Base-by-base conservation (phyloP, 2,797 vertebrate species). In the Myoxocephalus aenaeus region DNA sequence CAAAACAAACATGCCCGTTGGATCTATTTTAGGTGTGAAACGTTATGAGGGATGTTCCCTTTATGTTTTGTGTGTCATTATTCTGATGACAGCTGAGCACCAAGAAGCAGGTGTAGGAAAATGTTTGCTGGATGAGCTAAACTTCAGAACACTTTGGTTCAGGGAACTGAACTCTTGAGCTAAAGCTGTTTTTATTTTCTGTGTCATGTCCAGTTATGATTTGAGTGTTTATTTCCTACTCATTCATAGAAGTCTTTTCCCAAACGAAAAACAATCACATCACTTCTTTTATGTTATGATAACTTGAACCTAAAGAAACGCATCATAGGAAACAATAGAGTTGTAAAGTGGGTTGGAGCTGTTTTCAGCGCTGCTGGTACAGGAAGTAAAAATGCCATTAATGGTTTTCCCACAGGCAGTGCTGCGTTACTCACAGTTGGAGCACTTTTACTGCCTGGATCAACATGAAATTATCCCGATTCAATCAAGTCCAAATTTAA, bases 1-100 rank as follows among this genome's bases (percentile, higher is more conserved):
- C 86, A 87, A 80, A 27, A 84, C 82, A 90, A 80, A 93, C 90
- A 79, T 92, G 88, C 75, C 91, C 58, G 59, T 91, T 77, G 79
- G 84, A 89, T 90, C 82, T 92, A 76, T 93, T 91, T 90, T 82
- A 82, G 86, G 83, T 80, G 46, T 82, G 62, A 84, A 83, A 69
- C 75, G 73, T 77, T 63, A 75, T 62, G 67, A 77, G 81, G 87
- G 67, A 75, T 13, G 71, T 83, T 86, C 73, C 84, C 79, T 67
- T 70, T 75, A 62, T 87, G 63, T 89, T 83, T 84, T 89, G 71
- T 89, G 83, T 84, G 80, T 86, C 82, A 82, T 83, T 40, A 87
- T 83, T 84, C 76, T 79, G 80, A 86, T 89, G 84, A 90, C 87
- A 77, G 89, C 85, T 86, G 80, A 89, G 87, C 84, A 84, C 86